A percentile compares a stretch with the other conserved stretches of the same genome.
Evolutionary conservation across 2,113 vertebrate species (phyloP).

Genomic region (Channa maculata): DNA sequence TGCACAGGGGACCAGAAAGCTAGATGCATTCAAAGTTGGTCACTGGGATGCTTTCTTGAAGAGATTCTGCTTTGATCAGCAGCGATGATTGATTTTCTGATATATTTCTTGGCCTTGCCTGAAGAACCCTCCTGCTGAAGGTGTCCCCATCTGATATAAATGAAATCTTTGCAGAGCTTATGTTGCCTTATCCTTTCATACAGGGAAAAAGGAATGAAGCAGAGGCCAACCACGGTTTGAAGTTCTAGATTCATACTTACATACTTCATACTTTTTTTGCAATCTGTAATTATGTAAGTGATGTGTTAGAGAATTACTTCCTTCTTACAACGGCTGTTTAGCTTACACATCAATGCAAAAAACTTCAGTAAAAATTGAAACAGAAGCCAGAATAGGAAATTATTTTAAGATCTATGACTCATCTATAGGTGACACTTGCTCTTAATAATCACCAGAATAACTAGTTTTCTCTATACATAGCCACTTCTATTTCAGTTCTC

Average conservation of each 20-base stretch:
- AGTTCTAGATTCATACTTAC: not conserved
- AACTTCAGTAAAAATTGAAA: constrained; percentile 9
- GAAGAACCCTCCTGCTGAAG: constrained; percentile 42
- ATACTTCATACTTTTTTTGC: not conserved
- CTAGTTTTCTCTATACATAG: constrained; percentile 11
- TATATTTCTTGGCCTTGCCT: constrained; percentile 17
- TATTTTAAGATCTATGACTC: constrained; percentile 29
- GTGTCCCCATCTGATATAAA: constrained; percentile 44
- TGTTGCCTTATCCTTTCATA: not conserved
- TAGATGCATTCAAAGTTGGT: constrained; percentile 4
- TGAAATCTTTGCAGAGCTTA: constrained; percentile 17
- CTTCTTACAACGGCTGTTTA: not conserved
- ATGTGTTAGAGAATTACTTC: not conserved
- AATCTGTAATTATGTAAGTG: not conserved
- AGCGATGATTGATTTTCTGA: constrained; percentile 47
- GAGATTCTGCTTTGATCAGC: constrained; percentile 36
- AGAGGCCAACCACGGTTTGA: not conserved
- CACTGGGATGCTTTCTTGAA: constrained; percentile 30
- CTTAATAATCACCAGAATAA: constrained; percentile 12
- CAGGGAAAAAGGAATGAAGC: not conserved
- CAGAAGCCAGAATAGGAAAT: constrained; percentile 4
- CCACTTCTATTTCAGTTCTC: not conserved
- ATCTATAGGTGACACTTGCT: not conserved
- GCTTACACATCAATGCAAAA: not conserved
- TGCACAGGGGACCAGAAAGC: constrained; percentile 10